A percentile compares a stretch with the other conserved stretches of the same genome.
phyloP scores from a whole-genome alignment of 2,888 invertebrate species.

The Morinoia aosen region DNA sequence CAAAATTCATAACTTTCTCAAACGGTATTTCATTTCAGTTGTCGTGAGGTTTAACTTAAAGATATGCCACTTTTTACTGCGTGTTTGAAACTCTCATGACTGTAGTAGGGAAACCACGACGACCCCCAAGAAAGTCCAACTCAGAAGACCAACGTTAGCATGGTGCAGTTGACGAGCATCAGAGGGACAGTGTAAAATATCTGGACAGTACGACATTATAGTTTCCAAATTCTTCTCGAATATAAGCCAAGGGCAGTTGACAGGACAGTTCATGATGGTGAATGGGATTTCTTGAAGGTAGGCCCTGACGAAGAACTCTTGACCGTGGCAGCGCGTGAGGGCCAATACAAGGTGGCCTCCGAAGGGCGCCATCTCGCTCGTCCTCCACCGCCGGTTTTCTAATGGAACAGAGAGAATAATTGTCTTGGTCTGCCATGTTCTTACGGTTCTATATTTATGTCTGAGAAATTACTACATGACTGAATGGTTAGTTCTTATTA shows the following conservation, averaged over 20 bases:
- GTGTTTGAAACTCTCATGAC: not conserved
- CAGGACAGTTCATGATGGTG: slow-evolving; percentile 48
- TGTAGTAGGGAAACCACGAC: not conserved
- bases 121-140: not conserved
- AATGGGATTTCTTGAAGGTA: slow-evolving; percentile 40
- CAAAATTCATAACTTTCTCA: not conserved
- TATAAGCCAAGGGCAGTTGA: slow-evolving; percentile 40
- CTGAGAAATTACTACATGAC: too few relatives aligned
- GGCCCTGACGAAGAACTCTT: slow-evolving; percentile 53
- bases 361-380: slow-evolving; percentile 6
- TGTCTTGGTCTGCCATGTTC: not conserved
- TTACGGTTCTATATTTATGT: not conserved
- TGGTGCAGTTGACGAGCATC: not conserved
- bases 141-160: not conserved
- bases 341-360: slow-evolving; percentile 36
- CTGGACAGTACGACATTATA: slow-evolving; percentile 35
- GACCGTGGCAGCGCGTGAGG: slow-evolving; percentile 18
- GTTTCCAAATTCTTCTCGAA: slow-evolving; percentile 6
- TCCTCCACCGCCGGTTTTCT: slow-evolving; percentile 39
- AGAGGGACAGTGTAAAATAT: slow-evolving; percentile 16
- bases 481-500: too few relatives aligned
- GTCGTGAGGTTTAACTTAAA: not conserved
- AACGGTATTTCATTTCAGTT: not conserved
- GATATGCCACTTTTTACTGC: not conserved
- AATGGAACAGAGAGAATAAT: not conserved